Conservation (phyloP, 2,888 invertebrate species). For the Volucella inanis region DNA sequence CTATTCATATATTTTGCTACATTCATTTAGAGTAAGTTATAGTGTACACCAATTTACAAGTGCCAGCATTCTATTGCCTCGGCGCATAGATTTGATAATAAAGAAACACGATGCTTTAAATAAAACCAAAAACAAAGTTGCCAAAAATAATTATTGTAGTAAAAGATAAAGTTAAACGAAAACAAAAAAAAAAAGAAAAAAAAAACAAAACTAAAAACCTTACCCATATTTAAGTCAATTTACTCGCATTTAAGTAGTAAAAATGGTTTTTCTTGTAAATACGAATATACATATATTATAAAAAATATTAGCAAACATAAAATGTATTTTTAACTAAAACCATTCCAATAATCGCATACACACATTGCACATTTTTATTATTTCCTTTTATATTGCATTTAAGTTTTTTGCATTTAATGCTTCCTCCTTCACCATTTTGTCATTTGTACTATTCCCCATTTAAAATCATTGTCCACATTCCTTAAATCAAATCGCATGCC, state of each 20-base stretch:
- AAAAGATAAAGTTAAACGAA: slow-evolving; percentile 24
- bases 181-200: slow-evolving; percentile 25
- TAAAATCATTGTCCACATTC: slow-evolving; percentile 16
- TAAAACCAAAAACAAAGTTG: not conserved
- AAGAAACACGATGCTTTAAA: slow-evolving; percentile 64
- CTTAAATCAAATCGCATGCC: slow-evolving; percentile 22
- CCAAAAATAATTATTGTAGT: too few species aligned
- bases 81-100: slow-evolving; percentile 41
- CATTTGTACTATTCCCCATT: slow-evolving; percentile 22
- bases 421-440: slow-evolving; percentile 33
- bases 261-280: slow-evolving; percentile 39
- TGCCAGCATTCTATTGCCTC: slow-evolving; percentile 63
- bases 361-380: slow-evolving; percentile 36
- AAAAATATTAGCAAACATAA: slow-evolving; percentile 47
- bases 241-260: slow-evolving; percentile 66
- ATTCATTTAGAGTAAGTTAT: slow-evolving; percentile 23
- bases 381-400: slow-evolving; percentile 46
- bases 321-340: slow-evolving; percentile 50
- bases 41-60: slow-evolving; percentile 59
- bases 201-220: slow-evolving; percentile 24
- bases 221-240: slow-evolving; percentile 50
- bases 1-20: slow-evolving; percentile 7
- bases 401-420: slow-evolving; percentile 54
- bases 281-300: slow-evolving; percentile 15
- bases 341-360: slow-evolving; percentile 41